These are phyloP conservation scores for Aethes cnicana DNA, from an alignment of 2,888 invertebrate species.

Conservation along the genomic window DNA sequence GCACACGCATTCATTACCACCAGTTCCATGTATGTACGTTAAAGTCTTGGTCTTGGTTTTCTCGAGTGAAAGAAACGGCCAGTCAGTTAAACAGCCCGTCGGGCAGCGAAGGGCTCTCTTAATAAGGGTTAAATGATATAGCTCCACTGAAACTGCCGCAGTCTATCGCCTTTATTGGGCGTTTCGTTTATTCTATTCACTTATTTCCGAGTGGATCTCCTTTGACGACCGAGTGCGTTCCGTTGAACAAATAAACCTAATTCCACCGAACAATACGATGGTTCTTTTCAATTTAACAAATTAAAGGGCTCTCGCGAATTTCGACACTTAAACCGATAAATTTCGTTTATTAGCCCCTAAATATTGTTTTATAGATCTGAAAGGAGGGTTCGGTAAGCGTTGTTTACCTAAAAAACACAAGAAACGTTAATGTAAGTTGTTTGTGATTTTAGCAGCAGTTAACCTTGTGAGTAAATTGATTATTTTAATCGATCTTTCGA, in stretches of 20 bases:
- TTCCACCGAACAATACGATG: conserved; percentile 72
- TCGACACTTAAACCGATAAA: conserved; percentile 31
- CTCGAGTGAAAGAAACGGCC: too few relatives aligned
- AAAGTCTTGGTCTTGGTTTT: too few relatives aligned
- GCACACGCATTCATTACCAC: too few relatives aligned
- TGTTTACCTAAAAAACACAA: not conserved
- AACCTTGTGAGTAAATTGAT: not conserved
- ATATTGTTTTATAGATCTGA: conserved; percentile 28
- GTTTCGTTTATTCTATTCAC: conserved; percentile 77
- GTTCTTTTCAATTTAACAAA: conserved; percentile 80
- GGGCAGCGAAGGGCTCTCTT: conserved; percentile 2
- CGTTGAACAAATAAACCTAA: conserved; percentile 71
- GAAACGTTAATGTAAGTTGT: conserved; percentile 8
- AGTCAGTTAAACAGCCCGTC: conserved; percentile 7
- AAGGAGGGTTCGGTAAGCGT: conserved; percentile 8
- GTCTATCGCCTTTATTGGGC: conserved; percentile 73
- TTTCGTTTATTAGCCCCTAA: conserved; percentile 22
- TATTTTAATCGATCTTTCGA: not conserved
- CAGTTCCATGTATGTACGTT: too few relatives aligned
- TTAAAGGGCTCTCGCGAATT: conserved; percentile 55
- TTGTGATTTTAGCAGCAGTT: not conserved
- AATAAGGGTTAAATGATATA: conserved; percentile 34
- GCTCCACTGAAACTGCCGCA: conserved; percentile 58
- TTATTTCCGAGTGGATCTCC: conserved; percentile 73
- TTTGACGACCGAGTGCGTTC: conserved; percentile 73